phyloP scores from a whole-genome alignment of 2,888 invertebrate species.

The Eupithecia subfuscata region DNA sequence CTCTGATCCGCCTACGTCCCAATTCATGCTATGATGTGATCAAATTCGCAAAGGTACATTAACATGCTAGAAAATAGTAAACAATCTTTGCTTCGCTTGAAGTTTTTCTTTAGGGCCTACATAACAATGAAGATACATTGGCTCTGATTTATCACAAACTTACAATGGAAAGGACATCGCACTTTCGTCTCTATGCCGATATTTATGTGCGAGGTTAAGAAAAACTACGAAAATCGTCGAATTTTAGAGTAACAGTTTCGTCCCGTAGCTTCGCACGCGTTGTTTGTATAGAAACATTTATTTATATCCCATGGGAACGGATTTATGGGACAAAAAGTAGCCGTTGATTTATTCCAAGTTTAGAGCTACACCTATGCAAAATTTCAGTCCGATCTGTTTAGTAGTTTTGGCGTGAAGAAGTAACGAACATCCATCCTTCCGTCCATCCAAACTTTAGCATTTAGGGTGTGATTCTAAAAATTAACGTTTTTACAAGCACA shows the following conservation, averaged over 20 bases:
- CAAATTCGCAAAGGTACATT: no score
- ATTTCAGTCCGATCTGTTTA: not conserved
- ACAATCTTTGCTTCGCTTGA: not conserved
- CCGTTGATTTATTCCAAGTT: no score
- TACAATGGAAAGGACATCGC: not conserved
- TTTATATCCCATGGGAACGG: no score
- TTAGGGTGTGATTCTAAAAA: not conserved
- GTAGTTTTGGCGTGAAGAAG: not conserved
- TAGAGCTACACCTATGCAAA: no score
- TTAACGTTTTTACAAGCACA: not conserved
- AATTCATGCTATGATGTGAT: no score
- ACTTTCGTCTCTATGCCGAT: not conserved
- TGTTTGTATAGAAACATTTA: not conserved
- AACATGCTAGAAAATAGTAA: not conserved
- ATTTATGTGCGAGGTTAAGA: not conserved
- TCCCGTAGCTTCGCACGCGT: not conserved
- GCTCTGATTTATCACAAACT: not conserved
- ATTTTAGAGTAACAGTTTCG: not conserved
- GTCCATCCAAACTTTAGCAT: not conserved
- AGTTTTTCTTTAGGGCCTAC: not conserved
- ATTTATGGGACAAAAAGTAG: no score
- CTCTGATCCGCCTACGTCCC: not conserved
- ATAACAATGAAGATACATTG: slow-evolving; percentile 2
- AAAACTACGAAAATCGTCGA: not conserved
- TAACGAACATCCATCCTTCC: not conserved